Percentiles rank a stretch among this genome's conserved stretches.
These are phyloP conservation scores for Cottus gobio DNA, from an alignment of 2,113 vertebrate genomes.

Conservation along the genomic window DNA sequence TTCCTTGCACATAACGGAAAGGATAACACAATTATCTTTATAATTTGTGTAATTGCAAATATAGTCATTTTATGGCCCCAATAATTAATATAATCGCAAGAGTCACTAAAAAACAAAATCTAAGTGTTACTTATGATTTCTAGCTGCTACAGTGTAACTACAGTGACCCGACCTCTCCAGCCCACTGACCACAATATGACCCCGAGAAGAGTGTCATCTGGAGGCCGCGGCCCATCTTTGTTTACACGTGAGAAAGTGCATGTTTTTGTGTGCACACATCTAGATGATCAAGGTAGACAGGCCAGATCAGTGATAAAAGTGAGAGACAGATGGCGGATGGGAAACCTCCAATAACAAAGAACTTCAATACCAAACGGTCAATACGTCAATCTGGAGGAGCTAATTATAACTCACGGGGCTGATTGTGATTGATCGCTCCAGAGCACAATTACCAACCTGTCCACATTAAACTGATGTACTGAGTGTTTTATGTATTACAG, in stretches of 20 bases:
- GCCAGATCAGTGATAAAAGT: slow-evolving; percentile 18
- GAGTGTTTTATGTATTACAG: slow-evolving; percentile 58
- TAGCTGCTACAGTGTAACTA: not conserved
- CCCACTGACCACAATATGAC: slow-evolving; percentile 28
- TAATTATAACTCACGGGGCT: slow-evolving; percentile 61
- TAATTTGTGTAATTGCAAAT: too few species aligned
- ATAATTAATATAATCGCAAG: not conserved
- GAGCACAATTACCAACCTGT: slow-evolving; percentile 70
- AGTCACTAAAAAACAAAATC: not conserved
- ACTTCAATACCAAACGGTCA: slow-evolving; percentile 41
- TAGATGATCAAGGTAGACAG: slow-evolving; percentile 30
- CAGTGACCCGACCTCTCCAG: slow-evolving; percentile 27
- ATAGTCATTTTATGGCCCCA: not conserved
- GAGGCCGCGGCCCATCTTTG: slow-evolving; percentile 8
- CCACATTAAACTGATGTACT: slow-evolving; percentile 68
- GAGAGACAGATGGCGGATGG: slow-evolving; percentile 37
- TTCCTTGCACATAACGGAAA: not conserved
- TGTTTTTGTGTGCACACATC: slow-evolving; percentile 26
- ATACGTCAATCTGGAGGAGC: slow-evolving; percentile 47
- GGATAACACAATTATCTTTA: not conserved
- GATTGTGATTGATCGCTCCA: slow-evolving; percentile 53
- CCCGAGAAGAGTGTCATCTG: slow-evolving; percentile 7
- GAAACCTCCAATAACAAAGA: slow-evolving; percentile 46
- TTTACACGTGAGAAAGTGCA: not conserved
- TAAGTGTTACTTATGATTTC: too few species aligned